Evolutionary conservation across 2,113 vertebrate species (phyloP), one percentile per base, ranked within the genome.

Genomic region (Baryphthengus martii): DNA sequence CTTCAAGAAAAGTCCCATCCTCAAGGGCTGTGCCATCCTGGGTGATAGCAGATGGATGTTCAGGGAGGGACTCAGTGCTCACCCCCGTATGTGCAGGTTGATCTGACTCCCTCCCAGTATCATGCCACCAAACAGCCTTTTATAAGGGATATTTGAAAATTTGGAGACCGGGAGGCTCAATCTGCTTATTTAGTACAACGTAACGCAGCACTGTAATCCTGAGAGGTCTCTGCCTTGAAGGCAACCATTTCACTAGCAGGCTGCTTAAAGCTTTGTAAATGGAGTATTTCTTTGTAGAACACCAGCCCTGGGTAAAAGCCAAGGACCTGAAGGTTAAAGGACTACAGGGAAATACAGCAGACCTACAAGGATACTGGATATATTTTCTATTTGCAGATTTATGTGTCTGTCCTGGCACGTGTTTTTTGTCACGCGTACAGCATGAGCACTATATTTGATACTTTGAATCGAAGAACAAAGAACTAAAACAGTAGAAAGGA

Each of bases 341-440:
- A 89, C 0, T 2, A 76, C 66, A 77, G 55, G 24, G n/a, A 92
- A 86, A 88, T 58, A 24, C 26, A 65, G 56, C 72, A 91, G 89
- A 50, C 50, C 82, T 85, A 31, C n/a, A 39, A 81, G 70, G 79
- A 58, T 50, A 80, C 49, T 71, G 80, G 77, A 63, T 82, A 35
- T 63, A 63, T 73, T 75, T 87, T 88, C 85, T 71, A 23, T 89
- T 73, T 84, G 67, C 40, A 83, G 92, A 87, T 87, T 90, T 76
- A 88, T 92, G 24, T 74, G 35, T 85, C 94, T 85, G 61, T 74
- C 47, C 72, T 52, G 53, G 85, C 85, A 65, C n/a, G 91, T 95
- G 95, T 6, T 87, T 96, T 95, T 85, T 56, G 58, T 96, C 91
- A 75, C 10, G 26, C 23, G 7, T 85, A 31, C 81, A 58, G 55